Conservation (phyloP, 2,113 vertebrate species). For the Megatriorchis doriae region DNA sequence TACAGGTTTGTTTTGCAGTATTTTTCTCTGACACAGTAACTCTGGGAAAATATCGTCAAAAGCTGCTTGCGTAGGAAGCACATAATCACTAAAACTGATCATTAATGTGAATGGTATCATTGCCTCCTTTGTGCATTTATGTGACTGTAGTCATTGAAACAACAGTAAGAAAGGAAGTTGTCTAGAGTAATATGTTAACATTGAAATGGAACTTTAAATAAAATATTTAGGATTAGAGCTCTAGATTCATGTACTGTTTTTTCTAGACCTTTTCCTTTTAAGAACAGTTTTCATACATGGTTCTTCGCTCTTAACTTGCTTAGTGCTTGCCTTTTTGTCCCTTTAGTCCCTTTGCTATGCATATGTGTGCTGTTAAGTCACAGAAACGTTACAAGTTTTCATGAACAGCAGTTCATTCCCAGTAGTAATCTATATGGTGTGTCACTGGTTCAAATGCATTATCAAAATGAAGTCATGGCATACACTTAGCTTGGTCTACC, state of each 20-base stretch:
- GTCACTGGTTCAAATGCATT: not conserved
- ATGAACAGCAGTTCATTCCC: not conserved
- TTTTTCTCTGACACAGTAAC: not conserved
- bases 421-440: not conserved
- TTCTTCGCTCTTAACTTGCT: not conserved
- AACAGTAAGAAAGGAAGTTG: not conserved
- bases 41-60: not conserved
- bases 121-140: not conserved
- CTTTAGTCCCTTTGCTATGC: not conserved
- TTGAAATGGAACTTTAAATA: not conserved
- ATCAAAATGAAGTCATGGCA: not conserved
- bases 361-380: not conserved
- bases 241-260: accelerated
- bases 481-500: accelerated
- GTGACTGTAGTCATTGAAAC: not conserved
- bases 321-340: not conserved
- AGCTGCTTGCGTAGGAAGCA: not conserved
- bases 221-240: not conserved
- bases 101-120: accelerated
- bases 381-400: not conserved
- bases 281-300: not conserved
- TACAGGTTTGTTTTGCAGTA: not conserved
- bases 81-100: accelerated
- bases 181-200: not conserved
- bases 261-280: not conserved